Base-by-base conservation (phyloP, 2,113 vertebrate species). In the Neomonachus schauinslandi region DNA sequence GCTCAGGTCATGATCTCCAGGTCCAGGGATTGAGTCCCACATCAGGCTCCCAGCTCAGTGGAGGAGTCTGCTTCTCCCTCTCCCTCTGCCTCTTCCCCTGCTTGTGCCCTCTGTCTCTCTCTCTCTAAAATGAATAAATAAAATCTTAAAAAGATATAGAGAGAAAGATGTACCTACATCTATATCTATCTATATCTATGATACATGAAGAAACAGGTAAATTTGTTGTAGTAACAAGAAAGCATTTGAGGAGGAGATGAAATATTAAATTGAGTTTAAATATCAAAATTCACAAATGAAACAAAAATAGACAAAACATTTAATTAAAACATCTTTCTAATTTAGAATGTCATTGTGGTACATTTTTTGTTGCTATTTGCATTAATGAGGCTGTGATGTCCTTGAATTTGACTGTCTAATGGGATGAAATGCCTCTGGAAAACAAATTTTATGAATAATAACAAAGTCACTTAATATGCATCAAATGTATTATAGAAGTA, bases 371-470 rank as follows among this genome's bases (percentile, higher is more conserved):
- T 69, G 7, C 21, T 26, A 1, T 87, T 84, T 95, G 7, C 18
- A 53, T 79, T 59, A 63, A 33, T 67, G 57, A 86, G 49, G 49
- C 2, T 69, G 3, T 53, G 19, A 36, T 83, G 55, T 14, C 39
- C 49, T n/a, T 81, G 61, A 69, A 76, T 91, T 89, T 81, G 97
- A 69, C 76, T 93, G 12, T 85, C 19, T 89, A 69, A 81, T 81
- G 31, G 5, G n/a, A 16, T 55, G 7, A 89, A 89, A 61, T 71
- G 16, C 8, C 7, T 85, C 15, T 88, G 10, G 24, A 83, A 83
- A 84, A 46, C 6, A 94, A 49, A 53, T 49, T 91, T 91, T 55
- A 89, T 63, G 55, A 86, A 53, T 86, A 81, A 24, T 33, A 96
- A 39, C 19, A n/a, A 83, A 88, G 24, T 89, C 31, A 85, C 57